Base-by-base conservation (phyloP, 2,888 invertebrate species). In the Athalia circularis region DNA sequence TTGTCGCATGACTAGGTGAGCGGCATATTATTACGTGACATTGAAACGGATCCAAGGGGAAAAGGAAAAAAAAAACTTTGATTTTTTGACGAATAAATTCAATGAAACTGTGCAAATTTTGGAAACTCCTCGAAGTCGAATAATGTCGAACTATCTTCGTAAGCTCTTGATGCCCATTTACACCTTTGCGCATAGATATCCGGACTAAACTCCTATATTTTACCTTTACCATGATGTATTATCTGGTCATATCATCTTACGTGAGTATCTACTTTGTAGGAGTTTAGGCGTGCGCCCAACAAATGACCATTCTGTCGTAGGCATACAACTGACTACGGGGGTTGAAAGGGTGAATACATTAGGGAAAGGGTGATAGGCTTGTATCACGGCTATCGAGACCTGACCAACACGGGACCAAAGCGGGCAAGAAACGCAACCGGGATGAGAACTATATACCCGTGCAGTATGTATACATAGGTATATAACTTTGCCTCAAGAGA, bases 301-400 rank as follows among this genome's bases (percentile, higher is more conserved):
- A 83, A 83, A 83, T 82, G 82, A 78, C 81, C 81, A 82, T 81
- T 81, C 81, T 77, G 79, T 79, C 81, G 81, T 81, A 77, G 77
- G 78, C 78, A 82, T 80, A 79, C 79, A 79, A 81, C 79, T 79
- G 79, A 80, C 81, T 80, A 79, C 79, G 74, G 79, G 80, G 81
- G 82, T 80, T 81, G 79, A 79, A 79, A 78, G 80, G 81, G 81
- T 80, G 81, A 81, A 82, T 79, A 80, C 80, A 81, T 82, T 81
- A 81, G 70, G 72, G 81, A 77, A 72, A 77, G 77, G 79, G 68
- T 78, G 80, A 77, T 77, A 65, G 75, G 75, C 75, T 75, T 75
- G 61, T 62, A 75, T 75, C 75, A 75, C 62, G 75, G 75, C 75
- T 75, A 75, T 75, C 75, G 62, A 52, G 75, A 62, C 50, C 62